Evolutionary conservation across 2,888 invertebrate species (phyloP), one percentile per base, ranked within the genome.

Genomic region (Andricus quercusramuli): DNA sequence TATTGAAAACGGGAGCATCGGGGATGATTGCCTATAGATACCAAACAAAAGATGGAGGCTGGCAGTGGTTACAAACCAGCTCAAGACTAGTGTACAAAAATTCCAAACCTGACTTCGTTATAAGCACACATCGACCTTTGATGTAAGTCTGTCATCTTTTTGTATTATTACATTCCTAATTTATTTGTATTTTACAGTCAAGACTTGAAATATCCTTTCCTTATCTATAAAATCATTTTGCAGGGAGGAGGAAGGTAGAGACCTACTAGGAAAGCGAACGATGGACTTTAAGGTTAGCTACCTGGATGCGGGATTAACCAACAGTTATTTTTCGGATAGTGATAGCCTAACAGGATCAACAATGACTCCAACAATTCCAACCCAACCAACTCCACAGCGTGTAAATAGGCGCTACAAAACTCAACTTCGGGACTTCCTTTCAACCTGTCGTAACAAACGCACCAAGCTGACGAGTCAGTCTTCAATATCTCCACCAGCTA

Each of bases 281-380:
- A 99, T 99, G 97, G 99, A 99, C 93, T 99, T 99, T 93, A 99
- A 99, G 95, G 98, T 98, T 79, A 99, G 99, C 92, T 99, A 99
- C 93, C 95, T 99, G 89, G 98, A 98, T 92, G 98, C 98, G 0
- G 98, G 98, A 22, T 94, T 98, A 84, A 97, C 98, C 22, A 98
- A 97, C 90, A 96, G 96, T 79, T 98, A 98, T 93, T 97, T 98
- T 93, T 96, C 97, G 11, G 98, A 98, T 90, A 95, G 96, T 67
- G 97, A 98, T 90, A 97, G 96, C 91, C 93, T 97, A 25, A 93
- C 93, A 59, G 93, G 93, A 32, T 93, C 94, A 5, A 94, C 94
- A 51, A 94, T 94, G 88, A 93, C 94, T 47, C 91, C 94, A 83
- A 93, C 94, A 80, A 93, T 92, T 59, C 92, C 93, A 37, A 90